Percentiles rank a stretch among this genome's conserved stretches.
These are phyloP conservation scores for Lasioglossum vierecki DNA, from an alignment of 2,888 invertebrate genomes.

Conservation along the genomic window DNA sequence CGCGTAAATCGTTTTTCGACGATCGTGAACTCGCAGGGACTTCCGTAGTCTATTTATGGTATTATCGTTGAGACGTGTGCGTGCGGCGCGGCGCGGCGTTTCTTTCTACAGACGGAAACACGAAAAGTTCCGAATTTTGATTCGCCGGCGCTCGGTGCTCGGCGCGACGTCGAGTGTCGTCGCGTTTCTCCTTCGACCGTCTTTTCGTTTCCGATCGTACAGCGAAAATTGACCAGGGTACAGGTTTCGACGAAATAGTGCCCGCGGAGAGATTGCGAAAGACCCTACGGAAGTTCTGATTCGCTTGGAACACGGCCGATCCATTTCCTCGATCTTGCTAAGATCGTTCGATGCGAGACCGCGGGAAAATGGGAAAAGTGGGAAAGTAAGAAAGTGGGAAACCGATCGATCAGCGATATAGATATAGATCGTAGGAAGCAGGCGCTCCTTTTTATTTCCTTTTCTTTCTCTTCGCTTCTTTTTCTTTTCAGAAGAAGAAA, in stretches of 20 bases:
- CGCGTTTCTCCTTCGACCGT: not conserved
- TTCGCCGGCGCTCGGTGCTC: not conserved
- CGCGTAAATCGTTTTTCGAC: not conserved
- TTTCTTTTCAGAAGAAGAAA: not conserved
- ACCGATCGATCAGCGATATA: not conserved
- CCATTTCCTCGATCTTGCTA: not conserved
- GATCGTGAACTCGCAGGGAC: not conserved
- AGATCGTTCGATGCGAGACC: not conserved
- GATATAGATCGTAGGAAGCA: not conserved
- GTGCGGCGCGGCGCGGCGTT: not conserved
- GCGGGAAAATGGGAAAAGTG: too few relatives aligned
- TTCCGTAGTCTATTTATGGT: not conserved
- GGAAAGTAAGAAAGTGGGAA: not conserved
- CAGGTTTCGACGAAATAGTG: not conserved
- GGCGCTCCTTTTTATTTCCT: constrained; percentile 16
- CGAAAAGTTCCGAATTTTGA: not conserved
- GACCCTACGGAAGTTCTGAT: not conserved
- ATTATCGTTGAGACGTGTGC: constrained; percentile 15
- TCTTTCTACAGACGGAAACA: not conserved
- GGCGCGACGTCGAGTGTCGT: not conserved
- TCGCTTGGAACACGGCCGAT: constrained; percentile 1
- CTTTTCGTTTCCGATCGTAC: not conserved
- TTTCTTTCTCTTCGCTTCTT: not conserved
- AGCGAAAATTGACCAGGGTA: not conserved
- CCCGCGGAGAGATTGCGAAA: not conserved